phyloP scores from a whole-genome alignment of 53 echinoderm and acorn worm genomes.

The Glandiceps talaboti region DNA sequence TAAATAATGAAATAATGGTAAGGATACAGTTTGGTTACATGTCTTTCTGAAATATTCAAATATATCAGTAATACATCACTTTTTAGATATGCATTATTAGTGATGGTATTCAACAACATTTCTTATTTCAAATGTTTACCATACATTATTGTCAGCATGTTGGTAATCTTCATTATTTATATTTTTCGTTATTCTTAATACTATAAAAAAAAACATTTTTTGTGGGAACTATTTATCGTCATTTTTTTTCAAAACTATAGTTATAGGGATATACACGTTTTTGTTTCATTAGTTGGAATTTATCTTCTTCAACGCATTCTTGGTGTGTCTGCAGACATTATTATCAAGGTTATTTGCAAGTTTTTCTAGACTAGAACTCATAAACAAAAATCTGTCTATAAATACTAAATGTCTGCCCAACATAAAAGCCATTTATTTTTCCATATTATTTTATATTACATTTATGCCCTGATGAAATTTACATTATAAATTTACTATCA shows the following conservation, averaged over 20 bases:
- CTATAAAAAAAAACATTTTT: constrained; percentile 16
- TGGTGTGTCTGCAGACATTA: not conserved
- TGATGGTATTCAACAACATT: constrained; percentile 27
- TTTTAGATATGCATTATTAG: constrained; percentile 15
- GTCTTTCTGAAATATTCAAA: constrained; percentile 20
- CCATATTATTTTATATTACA: constrained; percentile 31
- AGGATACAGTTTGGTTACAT: constrained; percentile 2
- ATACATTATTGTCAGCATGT: constrained; percentile 26
- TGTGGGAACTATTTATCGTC: constrained; percentile 20
- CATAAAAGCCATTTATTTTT: constrained; percentile 19
- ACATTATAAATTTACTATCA: constrained; percentile 3
- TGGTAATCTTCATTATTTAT: constrained; percentile 22
- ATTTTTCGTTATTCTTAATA: constrained; percentile 7
- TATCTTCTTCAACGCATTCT: not conserved
- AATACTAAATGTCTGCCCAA: constrained; percentile 23
- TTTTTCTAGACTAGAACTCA: too few relatives aligned
- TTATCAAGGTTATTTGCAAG: not conserved
- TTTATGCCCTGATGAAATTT: constrained; percentile 9
- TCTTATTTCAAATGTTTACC: constrained; percentile 7
- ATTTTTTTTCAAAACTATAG: constrained; percentile 21
- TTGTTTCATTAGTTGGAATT: constrained; percentile 7
- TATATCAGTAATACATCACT: constrained; percentile 20
- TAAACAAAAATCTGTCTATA: constrained; percentile 8
- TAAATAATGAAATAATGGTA: not conserved
- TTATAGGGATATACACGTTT: constrained; percentile 45